phyloP scores from a whole-genome alignment of 64 coral and sea anemone species.

The Pachyseris speciosa region DNA sequence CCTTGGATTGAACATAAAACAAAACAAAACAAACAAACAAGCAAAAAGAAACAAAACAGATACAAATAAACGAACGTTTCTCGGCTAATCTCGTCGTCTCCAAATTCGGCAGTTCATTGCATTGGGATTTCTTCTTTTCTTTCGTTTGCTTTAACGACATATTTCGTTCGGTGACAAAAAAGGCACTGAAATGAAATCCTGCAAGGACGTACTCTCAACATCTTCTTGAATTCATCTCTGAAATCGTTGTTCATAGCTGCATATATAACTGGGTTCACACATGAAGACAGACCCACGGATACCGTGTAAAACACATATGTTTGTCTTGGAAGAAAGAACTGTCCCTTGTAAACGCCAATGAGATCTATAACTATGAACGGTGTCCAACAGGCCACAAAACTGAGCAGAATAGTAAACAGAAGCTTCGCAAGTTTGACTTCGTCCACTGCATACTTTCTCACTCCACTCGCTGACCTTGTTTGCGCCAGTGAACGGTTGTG shows the following conservation, averaged over 20 bases:
- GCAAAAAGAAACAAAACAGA: too few relatives aligned
- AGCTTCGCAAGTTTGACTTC: constrained; percentile 63
- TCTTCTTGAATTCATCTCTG: constrained; percentile 33
- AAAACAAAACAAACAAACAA: too few relatives aligned
- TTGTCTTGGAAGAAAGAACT: constrained; percentile 36
- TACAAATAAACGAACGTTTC: too few relatives aligned
- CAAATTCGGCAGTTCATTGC: neutral
- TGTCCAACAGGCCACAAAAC: constrained; percentile 54
- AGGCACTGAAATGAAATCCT: neutral
- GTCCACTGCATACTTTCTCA: neutral
- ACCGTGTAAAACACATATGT: constrained; percentile 43
- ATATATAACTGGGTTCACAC: constrained; percentile 63
- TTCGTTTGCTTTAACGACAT: neutral
- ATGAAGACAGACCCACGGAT: constrained; percentile 16
- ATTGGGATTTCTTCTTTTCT: neutral
- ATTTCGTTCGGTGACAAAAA: neutral
- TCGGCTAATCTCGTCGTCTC: too few relatives aligned
- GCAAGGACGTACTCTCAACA: neutral
- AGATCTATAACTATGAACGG: constrained; percentile 68
- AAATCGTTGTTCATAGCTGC: constrained; percentile 63
- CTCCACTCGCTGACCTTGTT: neutral
- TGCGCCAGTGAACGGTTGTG: constrained; percentile 26
- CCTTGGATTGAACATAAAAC: too few relatives aligned
- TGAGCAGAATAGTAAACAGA: constrained; percentile 42
- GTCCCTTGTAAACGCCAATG: constrained; percentile 37